Conservation (phyloP, 2,888 invertebrate species). For the Buathra laborator region DNA sequence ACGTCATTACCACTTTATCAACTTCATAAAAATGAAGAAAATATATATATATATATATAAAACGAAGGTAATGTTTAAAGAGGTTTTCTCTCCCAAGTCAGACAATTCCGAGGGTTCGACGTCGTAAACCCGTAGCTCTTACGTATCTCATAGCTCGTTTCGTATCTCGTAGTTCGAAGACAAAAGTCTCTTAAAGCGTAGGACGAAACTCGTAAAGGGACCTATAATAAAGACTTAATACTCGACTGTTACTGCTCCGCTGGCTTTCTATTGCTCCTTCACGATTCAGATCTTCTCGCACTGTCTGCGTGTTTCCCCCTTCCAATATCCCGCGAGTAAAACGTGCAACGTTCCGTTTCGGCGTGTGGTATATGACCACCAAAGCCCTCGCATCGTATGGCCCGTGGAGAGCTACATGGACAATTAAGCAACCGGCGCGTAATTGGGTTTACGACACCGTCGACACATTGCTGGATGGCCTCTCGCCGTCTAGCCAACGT, state of each 20-base stretch:
- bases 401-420: slow-evolving; percentile 23
- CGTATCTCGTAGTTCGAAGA: neutral
- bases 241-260: slow-evolving; percentile 16
- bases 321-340: neutral
- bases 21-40: neutral
- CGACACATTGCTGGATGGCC: slow-evolving; percentile 50
- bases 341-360: slow-evolving; percentile 14
- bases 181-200: slow-evolving; percentile 5
- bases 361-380: slow-evolving; percentile 1
- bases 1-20: neutral
- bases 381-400: neutral
- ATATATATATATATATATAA: neutral
- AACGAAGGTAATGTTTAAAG: neutral
- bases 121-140: neutral
- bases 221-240: slow-evolving; percentile 28
- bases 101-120: neutral
- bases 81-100: neutral
- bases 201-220: slow-evolving; percentile 25
- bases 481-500: slow-evolving; percentile 32
- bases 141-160: slow-evolving; percentile 13
- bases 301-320: neutral
- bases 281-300: slow-evolving; percentile 32
- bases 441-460: slow-evolving; percentile 59
- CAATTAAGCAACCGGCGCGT: slow-evolving; percentile 61
- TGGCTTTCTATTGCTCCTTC: neutral